Base-by-base conservation (phyloP, 2,797 vertebrate species). In the Pelochelys cantorii region DNA sequence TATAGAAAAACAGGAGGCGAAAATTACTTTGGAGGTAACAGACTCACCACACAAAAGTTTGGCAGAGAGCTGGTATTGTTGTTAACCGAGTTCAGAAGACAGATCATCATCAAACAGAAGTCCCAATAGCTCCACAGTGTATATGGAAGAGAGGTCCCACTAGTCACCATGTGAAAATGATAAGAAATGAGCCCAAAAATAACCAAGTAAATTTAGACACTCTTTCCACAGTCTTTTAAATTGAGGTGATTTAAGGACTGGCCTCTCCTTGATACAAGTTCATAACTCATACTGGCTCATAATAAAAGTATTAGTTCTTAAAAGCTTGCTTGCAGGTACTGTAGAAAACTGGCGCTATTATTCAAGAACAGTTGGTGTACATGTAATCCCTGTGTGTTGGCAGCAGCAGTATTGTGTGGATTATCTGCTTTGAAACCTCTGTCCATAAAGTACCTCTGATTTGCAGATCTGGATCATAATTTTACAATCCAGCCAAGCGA, bases 251-350 rank as follows among this genome's bases (percentile, higher is more conserved):
- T 92, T 93, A 81, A 81, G 57, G 53, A 87, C 90, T 86, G 42
- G 37, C 84, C 95, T 95, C 84, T 94, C 74, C 74, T 83, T 90
- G 27, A 90, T 78, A 90, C 37, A 5, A 91, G 83, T 27, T 82
- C 92, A 55, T 94, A 97, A 93, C 83, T 97, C 93, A 92, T 25
- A 86, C 31, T 65, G 22, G 20, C 37, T 96, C 79, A 68, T 89
- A 91, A 95, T 94, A 83, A 79, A 96, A 62, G 86, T 86, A 89
- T 89, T 89, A 94, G 18, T 14, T 13, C 62, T 93, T 93, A 88
- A 84, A 92, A 90, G 79, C 80, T 94, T 92, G 83, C 88, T 95
- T 95, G 87, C 31, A 84, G 29, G 84, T 85, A 59, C 81, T 81
- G 60, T 25, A 52, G 90, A 87, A 94, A 95, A 85, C 4, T 57